A percentile compares a stretch with the other conserved stretches of the same genome.
phyloP scores from a whole-genome alignment of 2,797 vertebrate genomes.

The Crenuchus spilurus region DNA sequence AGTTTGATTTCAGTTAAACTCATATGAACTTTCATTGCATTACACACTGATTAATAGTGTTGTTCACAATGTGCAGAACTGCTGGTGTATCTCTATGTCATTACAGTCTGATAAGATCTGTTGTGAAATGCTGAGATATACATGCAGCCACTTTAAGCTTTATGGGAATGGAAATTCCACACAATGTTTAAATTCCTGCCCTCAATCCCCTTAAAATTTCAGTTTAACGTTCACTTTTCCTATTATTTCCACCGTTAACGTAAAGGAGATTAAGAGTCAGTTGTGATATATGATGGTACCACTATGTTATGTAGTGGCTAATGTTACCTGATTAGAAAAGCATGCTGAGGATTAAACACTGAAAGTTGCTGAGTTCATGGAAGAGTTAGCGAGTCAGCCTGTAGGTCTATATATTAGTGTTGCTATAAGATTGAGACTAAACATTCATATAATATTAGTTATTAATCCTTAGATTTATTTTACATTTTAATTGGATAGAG shows the following conservation, averaged over 20 bases:
- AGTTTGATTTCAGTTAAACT: too few species aligned
- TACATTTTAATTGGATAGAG: too few species aligned
- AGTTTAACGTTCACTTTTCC: not conserved
- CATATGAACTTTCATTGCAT: not conserved
- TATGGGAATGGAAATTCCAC: not conserved
- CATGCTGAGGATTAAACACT: not conserved
- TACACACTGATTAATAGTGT: not conserved
- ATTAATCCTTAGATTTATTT: too few species aligned
- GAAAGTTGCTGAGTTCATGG: not conserved
- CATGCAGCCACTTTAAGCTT: not conserved
- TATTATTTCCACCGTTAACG: not conserved
- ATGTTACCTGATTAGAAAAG: not conserved
- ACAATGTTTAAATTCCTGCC: not conserved
- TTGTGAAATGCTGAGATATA: slow-evolving; percentile 64
- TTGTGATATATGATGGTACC: not conserved
- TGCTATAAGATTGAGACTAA: too few species aligned
- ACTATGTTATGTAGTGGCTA: not conserved
- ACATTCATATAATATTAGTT: too few species aligned
- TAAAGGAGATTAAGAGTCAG: not conserved
- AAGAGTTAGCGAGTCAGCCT: too few species aligned
- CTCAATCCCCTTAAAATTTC: slow-evolving; percentile 15
- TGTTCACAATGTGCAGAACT: slow-evolving; percentile 64
- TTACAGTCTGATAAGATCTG: slow-evolving; percentile 70
- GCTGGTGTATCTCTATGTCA: slow-evolving; percentile 67
- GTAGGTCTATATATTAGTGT: too few species aligned